Percentiles rank a stretch among this genome's conserved stretches.
These are phyloP conservation scores for Tineola bisselliella DNA, from an alignment of 2,888 invertebrate genomes.

Conservation along the genomic window DNA sequence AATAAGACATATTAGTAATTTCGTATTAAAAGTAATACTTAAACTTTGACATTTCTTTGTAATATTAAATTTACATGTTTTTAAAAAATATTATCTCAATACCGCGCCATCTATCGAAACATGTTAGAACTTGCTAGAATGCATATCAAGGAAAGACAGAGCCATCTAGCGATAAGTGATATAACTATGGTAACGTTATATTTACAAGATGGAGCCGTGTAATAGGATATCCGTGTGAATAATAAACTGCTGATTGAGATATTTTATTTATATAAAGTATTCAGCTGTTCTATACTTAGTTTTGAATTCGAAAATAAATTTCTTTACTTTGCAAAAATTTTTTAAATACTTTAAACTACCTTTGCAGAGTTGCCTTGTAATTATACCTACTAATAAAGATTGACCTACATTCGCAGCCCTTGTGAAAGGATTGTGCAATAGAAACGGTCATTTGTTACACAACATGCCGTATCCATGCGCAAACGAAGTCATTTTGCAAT, in stretches of 20 bases:
- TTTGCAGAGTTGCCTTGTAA: constrained; percentile 25
- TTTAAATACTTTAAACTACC: background rate
- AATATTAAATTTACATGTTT: too few species aligned
- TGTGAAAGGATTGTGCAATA: constrained; percentile 70
- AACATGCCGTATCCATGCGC: constrained; percentile 60
- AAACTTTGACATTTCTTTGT: too few species aligned
- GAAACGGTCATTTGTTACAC: constrained; percentile 68
- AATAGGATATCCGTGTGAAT: background rate
- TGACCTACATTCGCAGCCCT: constrained; percentile 67
- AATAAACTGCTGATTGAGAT: background rate
- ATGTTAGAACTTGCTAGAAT: background rate
- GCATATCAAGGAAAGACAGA: background rate
- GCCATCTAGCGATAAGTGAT: background rate
- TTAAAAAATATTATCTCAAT: background rate
- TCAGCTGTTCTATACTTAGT: background rate
- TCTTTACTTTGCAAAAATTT: background rate
- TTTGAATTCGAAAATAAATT: background rate
- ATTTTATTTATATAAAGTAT: background rate
- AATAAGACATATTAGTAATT: too few species aligned
- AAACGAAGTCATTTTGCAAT: constrained; percentile 55
- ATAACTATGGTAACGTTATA: background rate
- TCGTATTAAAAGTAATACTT: too few species aligned
- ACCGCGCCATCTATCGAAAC: background rate
- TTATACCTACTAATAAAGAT: constrained; percentile 47
- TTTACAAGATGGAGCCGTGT: background rate